Evolutionary conservation across 2,113 vertebrate genomes (phyloP).

Genomic region (Sporophila hypoxantha): DNA sequence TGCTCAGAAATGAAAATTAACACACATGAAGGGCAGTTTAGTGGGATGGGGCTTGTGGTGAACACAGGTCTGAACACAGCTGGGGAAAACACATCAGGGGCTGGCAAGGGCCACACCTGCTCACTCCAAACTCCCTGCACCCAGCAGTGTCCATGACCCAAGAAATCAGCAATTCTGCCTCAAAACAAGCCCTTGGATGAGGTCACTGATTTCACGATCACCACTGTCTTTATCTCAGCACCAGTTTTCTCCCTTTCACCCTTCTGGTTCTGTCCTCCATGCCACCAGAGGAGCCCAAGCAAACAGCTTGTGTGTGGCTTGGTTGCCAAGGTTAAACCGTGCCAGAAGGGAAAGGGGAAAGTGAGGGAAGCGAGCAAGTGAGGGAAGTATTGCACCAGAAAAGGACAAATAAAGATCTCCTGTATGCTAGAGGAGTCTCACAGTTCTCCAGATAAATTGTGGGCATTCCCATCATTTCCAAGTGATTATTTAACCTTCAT

Average conservation of each 20-base stretch:
- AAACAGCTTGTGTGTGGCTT: background rate
- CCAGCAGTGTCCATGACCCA: fast-evolving
- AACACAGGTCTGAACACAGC: background rate
- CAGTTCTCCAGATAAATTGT: background rate
- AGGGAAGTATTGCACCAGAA: background rate
- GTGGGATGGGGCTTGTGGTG: background rate
- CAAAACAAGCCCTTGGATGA: background rate
- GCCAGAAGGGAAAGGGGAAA: background rate
- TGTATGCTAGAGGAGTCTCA: background rate
- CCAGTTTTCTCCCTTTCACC: background rate
- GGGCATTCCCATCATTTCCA: background rate
- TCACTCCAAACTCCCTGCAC: background rate
- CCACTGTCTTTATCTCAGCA: background rate
- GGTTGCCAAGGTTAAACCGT: background rate
- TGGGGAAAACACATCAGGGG: background rate
- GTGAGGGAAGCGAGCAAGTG: background rate
- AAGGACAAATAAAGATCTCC: background rate
- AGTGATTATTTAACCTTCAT: background rate
- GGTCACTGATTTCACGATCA: background rate
- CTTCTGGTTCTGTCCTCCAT: background rate
- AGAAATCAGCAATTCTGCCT: background rate
- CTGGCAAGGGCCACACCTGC: fast-evolving
- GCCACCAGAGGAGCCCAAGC: background rate
- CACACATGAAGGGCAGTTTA: background rate
- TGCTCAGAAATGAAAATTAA: background rate